Conservation (phyloP, 2,888 invertebrate species). For the Morinoia aosen region DNA sequence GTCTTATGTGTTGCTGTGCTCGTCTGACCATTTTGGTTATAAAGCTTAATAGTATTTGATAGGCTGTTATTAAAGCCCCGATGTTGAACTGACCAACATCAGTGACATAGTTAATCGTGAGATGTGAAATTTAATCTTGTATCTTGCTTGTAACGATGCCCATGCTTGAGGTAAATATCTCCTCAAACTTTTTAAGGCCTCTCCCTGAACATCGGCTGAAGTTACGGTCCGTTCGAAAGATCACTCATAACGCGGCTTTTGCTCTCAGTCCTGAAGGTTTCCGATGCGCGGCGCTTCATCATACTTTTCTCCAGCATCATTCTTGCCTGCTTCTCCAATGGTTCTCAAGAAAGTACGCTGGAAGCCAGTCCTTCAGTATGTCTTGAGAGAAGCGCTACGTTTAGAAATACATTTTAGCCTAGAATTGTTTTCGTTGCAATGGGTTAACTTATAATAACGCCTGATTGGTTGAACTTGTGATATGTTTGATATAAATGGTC, state of each 20-base stretch:
- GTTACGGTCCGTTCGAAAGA: not conserved
- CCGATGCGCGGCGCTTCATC: not conserved
- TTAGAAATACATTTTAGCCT: not conserved
- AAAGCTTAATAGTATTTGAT: no score
- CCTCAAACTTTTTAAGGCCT: not conserved
- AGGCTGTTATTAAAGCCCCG: no score
- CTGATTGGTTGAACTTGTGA: not conserved
- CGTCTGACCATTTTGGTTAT: no score
- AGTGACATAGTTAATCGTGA: no score
- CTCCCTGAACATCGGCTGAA: not conserved
- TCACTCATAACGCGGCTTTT: not conserved
- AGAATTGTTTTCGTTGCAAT: not conserved
- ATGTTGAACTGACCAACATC: no score
- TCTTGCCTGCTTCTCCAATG: not conserved
- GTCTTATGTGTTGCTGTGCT: not conserved
- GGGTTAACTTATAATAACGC: not conserved
- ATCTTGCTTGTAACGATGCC: no score
- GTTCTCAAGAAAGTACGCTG: not conserved
- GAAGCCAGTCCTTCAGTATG: not conserved
- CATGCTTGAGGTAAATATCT: not conserved
- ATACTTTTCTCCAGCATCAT: not conserved
- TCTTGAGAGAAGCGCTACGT: not conserved
- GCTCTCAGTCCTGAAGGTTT: not conserved
- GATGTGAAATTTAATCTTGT: no score
- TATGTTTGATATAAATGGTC: not conserved